These are phyloP conservation scores for Monochamus alternatus DNA, from an alignment of 2,888 invertebrate genomes.

Conservation along the genomic window DNA sequence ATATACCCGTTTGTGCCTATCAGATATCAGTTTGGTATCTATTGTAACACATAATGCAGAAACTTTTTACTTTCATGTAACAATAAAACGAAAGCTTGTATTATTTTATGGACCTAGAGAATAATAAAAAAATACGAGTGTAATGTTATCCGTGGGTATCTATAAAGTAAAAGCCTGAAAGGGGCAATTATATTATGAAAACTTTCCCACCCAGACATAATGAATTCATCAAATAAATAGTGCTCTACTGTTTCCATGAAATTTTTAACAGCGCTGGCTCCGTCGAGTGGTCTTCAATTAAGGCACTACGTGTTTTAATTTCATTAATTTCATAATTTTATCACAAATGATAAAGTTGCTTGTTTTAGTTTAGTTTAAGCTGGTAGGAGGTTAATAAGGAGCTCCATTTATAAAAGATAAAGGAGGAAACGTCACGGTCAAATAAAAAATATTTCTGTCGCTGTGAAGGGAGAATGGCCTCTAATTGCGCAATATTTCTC, in stretches of 20 bases:
- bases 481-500: slow-evolving; percentile 27
- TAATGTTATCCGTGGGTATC: slow-evolving; percentile 15
- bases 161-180: slow-evolving; percentile 1
- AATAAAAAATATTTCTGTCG: slow-evolving; percentile 20
- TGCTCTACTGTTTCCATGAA: slow-evolving; percentile 39
- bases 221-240: slow-evolving; percentile 37
- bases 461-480: not conserved
- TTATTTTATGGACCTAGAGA: slow-evolving; percentile 14
- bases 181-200: slow-evolving; percentile 28
- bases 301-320: slow-evolving; percentile 47
- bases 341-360: slow-evolving; percentile 33
- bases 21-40: too few relatives aligned
- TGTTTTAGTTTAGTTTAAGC: slow-evolving; percentile 36
- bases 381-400: slow-evolving; percentile 36
- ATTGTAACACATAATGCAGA: too few relatives aligned
- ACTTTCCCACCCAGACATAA: slow-evolving; percentile 32
- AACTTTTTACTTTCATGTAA: not conserved
- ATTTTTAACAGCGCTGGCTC: slow-evolving; percentile 40
- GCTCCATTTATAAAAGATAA: slow-evolving; percentile 36
- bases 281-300: slow-evolving; percentile 43
- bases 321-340: slow-evolving; percentile 40
- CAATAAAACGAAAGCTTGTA: not conserved
- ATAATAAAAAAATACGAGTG: slow-evolving; percentile 28
- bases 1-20: too few relatives aligned
- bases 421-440: slow-evolving; percentile 14